Evolutionary conservation across 2,888 invertebrate species (phyloP).

Genomic region (Tridacna crocea): DNA sequence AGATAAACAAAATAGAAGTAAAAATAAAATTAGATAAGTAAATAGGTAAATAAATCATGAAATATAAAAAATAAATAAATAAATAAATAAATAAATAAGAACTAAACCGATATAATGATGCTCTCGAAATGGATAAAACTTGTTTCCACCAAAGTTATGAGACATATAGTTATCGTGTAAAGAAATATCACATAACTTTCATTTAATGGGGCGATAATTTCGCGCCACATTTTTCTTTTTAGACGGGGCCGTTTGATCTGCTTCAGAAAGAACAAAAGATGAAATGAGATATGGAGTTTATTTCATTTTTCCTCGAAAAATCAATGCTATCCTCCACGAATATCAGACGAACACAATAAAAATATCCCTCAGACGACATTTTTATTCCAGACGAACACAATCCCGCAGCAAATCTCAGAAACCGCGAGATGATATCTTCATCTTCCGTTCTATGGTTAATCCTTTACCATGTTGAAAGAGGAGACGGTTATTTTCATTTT

Average conservation of each 20-base stretch:
- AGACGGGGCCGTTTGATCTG: conserved; percentile 13
- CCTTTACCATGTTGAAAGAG: background rate
- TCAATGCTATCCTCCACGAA: conserved; percentile 28
- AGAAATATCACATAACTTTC: conserved; percentile 6
- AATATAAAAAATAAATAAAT: too few species aligned
- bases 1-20: too few species aligned
- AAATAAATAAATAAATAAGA: too few species aligned
- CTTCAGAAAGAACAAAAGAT: conserved; percentile 17
- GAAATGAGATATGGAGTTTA: conserved; percentile 17
- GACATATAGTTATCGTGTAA: background rate
- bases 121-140: background rate
- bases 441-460: conserved; percentile 7
- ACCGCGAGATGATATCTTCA: conserved; percentile 30
- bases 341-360: conserved; percentile 26
- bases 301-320: conserved; percentile 30
- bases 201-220: conserved; percentile 14
- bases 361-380: conserved; percentile 35
- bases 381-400: conserved; percentile 39
- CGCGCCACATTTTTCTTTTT: background rate
- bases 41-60: too few species aligned
- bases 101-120: too few species aligned
- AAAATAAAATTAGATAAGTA: too few species aligned
- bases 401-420: conserved; percentile 32
- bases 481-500: background rate
- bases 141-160: background rate